Evolutionary conservation across 2,113 vertebrate species (phyloP).

Genomic region (Cebus imitator): DNA sequence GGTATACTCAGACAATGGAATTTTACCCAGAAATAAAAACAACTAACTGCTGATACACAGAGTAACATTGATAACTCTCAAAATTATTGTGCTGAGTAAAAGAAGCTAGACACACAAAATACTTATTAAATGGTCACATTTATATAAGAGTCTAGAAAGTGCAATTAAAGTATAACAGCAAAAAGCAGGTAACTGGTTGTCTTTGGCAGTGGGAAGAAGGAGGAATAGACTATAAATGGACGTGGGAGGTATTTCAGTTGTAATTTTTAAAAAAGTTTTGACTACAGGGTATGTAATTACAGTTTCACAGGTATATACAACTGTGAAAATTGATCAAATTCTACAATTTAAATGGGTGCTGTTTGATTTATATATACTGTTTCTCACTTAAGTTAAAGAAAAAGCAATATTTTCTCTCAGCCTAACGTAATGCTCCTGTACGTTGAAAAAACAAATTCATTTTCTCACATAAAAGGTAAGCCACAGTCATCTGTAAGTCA

Average conservation of each 20-base stretch:
- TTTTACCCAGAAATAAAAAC: neutral
- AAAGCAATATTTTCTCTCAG: neutral
- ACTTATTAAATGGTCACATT: neutral
- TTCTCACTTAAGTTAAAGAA: neutral
- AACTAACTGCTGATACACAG: neutral
- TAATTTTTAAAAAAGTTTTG: neutral
- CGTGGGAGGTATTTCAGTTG: neutral
- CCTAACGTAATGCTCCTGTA: neutral
- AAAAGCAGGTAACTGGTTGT: neutral
- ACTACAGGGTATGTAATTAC: neutral
- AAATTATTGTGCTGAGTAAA: neutral
- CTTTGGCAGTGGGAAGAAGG: neutral
- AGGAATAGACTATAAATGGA: neutral
- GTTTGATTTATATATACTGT: neutral
- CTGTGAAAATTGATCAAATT: neutral
- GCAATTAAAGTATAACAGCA: neutral
- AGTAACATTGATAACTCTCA: neutral
- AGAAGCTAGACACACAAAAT: neutral
- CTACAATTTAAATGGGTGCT: neutral
- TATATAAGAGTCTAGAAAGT: neutral
- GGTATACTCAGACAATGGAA: neutral
- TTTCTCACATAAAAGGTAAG: neutral
- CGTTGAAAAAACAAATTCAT: neutral
- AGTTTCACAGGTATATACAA: neutral
- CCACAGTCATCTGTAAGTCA: neutral